These are phyloP conservation scores for Nephila pilipes DNA, from an alignment of 1,140 invertebrate genomes.

Conservation along the genomic window DNA sequence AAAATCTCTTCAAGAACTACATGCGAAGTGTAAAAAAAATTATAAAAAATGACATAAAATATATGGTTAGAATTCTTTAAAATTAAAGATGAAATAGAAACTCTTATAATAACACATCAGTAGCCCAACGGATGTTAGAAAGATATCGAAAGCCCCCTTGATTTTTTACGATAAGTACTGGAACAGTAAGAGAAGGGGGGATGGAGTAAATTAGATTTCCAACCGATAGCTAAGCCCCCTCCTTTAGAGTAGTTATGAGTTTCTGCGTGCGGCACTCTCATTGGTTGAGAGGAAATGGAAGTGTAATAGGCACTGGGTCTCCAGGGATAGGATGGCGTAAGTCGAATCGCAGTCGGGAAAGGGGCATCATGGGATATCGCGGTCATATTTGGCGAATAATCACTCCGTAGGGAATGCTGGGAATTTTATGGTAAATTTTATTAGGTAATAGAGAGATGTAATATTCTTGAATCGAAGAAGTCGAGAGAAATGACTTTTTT, in stretches of 20 bases:
- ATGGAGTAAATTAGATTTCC: conserved; percentile 8
- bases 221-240: conserved; percentile 12
- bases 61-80: no score
- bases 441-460: background rate
- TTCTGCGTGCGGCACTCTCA: background rate
- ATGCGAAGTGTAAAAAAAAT: no score
- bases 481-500: no score
- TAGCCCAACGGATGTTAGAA: no score
- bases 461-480: no score
- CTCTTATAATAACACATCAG: no score
- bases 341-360: conserved; percentile 5
- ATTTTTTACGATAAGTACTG: no score
- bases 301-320: conserved; percentile 35
- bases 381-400: conserved; percentile 43
- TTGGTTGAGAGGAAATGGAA: conserved; percentile 40
- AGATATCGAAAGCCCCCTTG: no score
- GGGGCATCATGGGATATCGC: conserved; percentile 24
- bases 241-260: conserved; percentile 21
- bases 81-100: no score
- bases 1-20: no score
- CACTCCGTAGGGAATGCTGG: background rate
- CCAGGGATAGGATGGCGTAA: conserved; percentile 6
- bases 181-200: background rate
- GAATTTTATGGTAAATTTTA: conserved; percentile 20
- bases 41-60: no score